phyloP scores from a whole-genome alignment of 2,797 vertebrate genomes.

The Acridotheres tristis region DNA sequence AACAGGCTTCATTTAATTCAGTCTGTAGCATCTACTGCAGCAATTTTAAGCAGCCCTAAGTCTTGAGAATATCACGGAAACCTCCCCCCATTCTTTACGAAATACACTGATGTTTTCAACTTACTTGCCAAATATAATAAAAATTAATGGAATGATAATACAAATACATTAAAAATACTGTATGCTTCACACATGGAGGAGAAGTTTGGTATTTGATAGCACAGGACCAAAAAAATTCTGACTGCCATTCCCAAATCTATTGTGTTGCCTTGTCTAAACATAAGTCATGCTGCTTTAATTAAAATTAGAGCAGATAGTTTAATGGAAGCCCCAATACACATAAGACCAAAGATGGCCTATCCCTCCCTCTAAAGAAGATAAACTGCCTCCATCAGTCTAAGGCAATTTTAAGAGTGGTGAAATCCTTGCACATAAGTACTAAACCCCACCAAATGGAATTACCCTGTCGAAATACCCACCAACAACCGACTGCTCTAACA shows the following conservation, averaged over 20 bases:
- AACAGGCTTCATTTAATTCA: neutral
- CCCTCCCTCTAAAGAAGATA: neutral
- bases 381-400: neutral
- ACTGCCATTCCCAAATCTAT: neutral
- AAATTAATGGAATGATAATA: neutral
- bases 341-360: neutral
- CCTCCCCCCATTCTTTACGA: accelerated
- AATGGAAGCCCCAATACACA: neutral
- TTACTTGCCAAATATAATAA: neutral
- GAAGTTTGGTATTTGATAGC: neutral
- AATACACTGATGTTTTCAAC: neutral
- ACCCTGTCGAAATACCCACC: neutral
- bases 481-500: neutral
- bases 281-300: neutral
- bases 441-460: neutral
- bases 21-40: neutral
- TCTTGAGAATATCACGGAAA: neutral
- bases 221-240: neutral
- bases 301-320: neutral
- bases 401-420: neutral
- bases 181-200: neutral
- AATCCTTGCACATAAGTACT: neutral
- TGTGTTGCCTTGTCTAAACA: neutral
- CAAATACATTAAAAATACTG: neutral
- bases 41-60: neutral